phyloP scores from a whole-genome alignment of 2,797 vertebrate genomes.

The Chloroceryle amazona region DNA sequence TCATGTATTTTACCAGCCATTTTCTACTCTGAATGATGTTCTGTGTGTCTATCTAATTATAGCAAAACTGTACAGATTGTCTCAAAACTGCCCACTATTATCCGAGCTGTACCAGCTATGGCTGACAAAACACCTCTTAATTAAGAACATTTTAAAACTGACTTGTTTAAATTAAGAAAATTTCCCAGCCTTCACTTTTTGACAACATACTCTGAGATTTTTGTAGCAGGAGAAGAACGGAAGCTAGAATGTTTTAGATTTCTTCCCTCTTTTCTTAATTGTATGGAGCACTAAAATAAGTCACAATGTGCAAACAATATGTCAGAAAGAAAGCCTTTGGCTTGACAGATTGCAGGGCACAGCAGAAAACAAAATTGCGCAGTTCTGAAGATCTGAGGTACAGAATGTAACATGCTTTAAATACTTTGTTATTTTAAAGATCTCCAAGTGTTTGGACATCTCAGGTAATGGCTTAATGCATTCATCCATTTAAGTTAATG shows the following conservation, averaged over 20 bases:
- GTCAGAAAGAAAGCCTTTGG: background rate
- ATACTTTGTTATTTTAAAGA: background rate
- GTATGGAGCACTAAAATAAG: background rate
- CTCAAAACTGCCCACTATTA: conserved; percentile 38
- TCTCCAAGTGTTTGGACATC: conserved; percentile 25
- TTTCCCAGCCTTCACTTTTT: background rate
- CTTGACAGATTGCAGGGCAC: background rate
- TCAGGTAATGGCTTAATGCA: background rate
- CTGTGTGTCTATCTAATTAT: conserved; percentile 9
- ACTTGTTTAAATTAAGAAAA: conserved; percentile 3
- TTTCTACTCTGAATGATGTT: background rate
- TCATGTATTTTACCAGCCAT: background rate
- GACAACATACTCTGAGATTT: background rate
- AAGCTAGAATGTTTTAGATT: background rate
- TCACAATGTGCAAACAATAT: background rate
- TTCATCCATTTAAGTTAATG: background rate
- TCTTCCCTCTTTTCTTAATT: conserved; percentile 12
- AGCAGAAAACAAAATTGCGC: background rate
- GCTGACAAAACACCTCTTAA: conserved; percentile 39
- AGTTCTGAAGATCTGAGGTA: conserved; percentile 5
- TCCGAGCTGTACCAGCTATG: background rate
- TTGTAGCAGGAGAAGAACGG: background rate
- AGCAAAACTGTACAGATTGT: background rate
- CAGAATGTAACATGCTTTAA: conserved; percentile 20
- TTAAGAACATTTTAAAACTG: background rate